Evolutionary conservation across 23 tunicate genomes (phyloP).

Genomic region (Styela plicata): DNA sequence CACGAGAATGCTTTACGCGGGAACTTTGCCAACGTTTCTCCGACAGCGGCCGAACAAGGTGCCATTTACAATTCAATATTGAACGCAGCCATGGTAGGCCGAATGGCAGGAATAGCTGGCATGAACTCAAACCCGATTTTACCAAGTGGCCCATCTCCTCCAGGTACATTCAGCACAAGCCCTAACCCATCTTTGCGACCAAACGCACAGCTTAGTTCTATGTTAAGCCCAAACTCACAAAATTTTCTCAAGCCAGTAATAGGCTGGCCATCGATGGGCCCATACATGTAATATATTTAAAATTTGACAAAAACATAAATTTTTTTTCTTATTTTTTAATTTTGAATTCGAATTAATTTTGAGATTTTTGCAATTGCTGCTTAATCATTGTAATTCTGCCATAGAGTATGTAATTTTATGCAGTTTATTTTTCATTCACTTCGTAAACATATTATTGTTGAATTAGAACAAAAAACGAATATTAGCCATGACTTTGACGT

Average conservation of each 20-base stretch:
- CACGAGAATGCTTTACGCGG: neutral
- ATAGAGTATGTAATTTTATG: neutral
- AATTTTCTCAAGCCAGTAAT: conserved; percentile 4
- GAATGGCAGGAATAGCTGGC: conserved; percentile 16
- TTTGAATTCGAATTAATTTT: neutral
- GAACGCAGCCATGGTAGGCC: conserved; percentile 19
- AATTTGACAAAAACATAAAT: neutral
- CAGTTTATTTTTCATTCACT: neutral
- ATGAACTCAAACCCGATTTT: neutral
- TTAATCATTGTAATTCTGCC: neutral
- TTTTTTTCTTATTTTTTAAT: too few species aligned
- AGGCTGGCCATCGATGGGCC: conserved; percentile 6
- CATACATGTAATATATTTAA: neutral
- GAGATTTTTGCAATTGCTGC: neutral
- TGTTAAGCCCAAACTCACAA: neutral
- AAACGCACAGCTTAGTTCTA: neutral
- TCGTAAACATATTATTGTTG: too few species aligned
- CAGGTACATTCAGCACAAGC: neutral
- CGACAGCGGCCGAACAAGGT: conserved; percentile 3
- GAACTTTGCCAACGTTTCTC: neutral
- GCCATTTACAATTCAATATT: conserved; percentile 1
- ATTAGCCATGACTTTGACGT: neutral
- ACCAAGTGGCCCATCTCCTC: neutral
- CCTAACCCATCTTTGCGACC: conserved; percentile 1
- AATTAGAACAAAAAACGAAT: neutral